These are phyloP conservation scores for Scomber colias DNA, from an alignment of 2,113 vertebrate genomes.

Conservation along the genomic window DNA sequence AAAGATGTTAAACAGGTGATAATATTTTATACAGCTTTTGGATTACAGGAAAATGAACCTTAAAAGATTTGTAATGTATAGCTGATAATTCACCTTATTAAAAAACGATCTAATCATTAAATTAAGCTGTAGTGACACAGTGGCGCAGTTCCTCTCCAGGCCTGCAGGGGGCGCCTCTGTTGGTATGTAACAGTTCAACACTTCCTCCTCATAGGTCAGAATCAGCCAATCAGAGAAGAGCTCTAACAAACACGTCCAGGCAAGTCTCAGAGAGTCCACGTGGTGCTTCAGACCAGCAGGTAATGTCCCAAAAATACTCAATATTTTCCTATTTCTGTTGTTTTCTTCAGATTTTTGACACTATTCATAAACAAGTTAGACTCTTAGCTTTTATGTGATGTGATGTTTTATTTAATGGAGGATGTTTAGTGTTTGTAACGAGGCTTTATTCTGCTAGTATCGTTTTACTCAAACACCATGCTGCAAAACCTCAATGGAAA, in stretches of 20 bases:
- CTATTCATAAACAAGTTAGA: not conserved
- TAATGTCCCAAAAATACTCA: not conserved
- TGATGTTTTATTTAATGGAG: not conserved
- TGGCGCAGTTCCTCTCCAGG: not conserved
- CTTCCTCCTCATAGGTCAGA: constrained; percentile 41
- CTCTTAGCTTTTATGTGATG: rapidly evolving
- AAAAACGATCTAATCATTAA: too few relatives aligned
- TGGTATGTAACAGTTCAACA: too few relatives aligned
- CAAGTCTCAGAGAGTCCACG: constrained; percentile 38
- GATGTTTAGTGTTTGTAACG: not conserved
- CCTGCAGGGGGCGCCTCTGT: not conserved
- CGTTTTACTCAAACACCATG: rapidly evolving
- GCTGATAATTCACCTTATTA: too few relatives aligned
- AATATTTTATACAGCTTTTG: too few relatives aligned
- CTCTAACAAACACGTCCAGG: rapidly evolving
- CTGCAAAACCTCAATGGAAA: not conserved
- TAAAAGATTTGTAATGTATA: too few relatives aligned
- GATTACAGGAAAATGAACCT: too few relatives aligned
- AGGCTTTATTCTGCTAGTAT: not conserved
- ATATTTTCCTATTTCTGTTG: rapidly evolving
- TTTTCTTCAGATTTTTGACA: not conserved
- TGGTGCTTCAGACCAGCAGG: constrained; percentile 8
- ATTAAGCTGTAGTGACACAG: too few relatives aligned
- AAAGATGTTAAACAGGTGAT: too few relatives aligned
- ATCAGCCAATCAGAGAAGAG: constrained; percentile 40